These are phyloP conservation scores for Pachyseris speciosa DNA, from an alignment of 64 coral and sea anemone genomes.

Conservation along the genomic window DNA sequence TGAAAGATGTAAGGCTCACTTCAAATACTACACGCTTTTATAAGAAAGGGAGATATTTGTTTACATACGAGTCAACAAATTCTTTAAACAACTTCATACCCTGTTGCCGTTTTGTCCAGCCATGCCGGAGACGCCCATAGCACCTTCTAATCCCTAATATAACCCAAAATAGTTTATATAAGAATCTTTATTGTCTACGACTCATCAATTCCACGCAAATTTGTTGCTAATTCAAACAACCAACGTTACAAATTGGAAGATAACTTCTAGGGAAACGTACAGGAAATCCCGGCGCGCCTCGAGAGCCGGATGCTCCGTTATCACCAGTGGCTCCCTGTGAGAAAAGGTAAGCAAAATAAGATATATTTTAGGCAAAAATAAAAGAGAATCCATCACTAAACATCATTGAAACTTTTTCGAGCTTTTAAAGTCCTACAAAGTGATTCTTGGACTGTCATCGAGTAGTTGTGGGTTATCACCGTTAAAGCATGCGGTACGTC, in stretches of 20 bases:
- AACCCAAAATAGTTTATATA: not conserved
- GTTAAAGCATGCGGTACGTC: too few relatives aligned
- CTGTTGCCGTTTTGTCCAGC: constrained; percentile 20
- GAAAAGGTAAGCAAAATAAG: too few relatives aligned
- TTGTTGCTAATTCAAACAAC: not conserved
- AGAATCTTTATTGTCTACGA: not conserved
- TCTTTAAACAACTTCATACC: not conserved
- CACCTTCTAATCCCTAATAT: not conserved
- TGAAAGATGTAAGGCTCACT: not conserved
- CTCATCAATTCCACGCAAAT: not conserved
- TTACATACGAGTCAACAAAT: not conserved
- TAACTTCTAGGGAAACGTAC: not conserved
- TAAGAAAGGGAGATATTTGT: not conserved
- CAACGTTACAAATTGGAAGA: not conserved
- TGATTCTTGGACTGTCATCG: too few relatives aligned
- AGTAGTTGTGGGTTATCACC: too few relatives aligned
- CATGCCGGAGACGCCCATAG: not conserved
- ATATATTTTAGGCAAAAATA: too few relatives aligned
- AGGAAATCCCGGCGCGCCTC: constrained; percentile 19
- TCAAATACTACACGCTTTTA: too few relatives aligned
- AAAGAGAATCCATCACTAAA: too few relatives aligned
- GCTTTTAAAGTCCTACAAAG: too few relatives aligned
- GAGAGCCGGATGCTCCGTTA: constrained; percentile 7
- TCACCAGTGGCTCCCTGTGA: constrained; percentile 23
- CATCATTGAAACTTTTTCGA: too few relatives aligned